These are phyloP conservation scores for Gryllus bimaculatus DNA, from an alignment of 1,140 invertebrate genomes.

Conservation along the genomic window DNA sequence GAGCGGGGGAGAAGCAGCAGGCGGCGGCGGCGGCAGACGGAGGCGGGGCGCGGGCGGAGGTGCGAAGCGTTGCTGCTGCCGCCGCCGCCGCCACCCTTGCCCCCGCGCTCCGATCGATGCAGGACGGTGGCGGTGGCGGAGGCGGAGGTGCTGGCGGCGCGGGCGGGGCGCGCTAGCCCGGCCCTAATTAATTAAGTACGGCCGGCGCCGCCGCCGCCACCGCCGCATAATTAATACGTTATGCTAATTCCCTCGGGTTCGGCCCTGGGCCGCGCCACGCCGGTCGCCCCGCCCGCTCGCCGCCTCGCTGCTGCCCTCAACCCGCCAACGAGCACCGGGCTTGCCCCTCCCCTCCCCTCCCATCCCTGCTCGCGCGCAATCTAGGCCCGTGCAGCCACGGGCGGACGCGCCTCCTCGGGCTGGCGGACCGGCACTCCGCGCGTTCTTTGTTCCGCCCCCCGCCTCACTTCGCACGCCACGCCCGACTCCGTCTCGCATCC, in stretches of 20 bases:
- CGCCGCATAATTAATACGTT: conserved; percentile 1
- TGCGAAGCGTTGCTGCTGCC: neutral
- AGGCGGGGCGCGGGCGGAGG: neutral
- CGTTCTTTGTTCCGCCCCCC: no score
- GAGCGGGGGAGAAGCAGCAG: neutral
- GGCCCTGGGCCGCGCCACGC: no score
- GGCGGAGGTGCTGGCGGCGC: neutral
- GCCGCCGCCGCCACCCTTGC: no score
- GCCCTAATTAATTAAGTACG: conserved; percentile 4
- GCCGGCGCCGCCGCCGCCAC: no score
- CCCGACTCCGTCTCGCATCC: no score
- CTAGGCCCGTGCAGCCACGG: no score
- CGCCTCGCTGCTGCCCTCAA: neutral
- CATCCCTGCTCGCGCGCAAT: no score
- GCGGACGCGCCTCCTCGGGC: no score
- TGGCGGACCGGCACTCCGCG: no score
- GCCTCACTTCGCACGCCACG: no score
- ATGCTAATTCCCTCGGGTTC: neutral
- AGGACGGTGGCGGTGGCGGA: neutral
- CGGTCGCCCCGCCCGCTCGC: neutral
- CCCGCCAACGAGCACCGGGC: neutral
- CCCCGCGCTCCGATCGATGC: neutral
- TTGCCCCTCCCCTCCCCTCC: neutral
- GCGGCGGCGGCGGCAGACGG: neutral
- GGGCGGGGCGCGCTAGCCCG: neutral